A percentile compares a stretch with the other conserved stretches of the same genome.
Conservation (phyloP, 2,888 invertebrate genomes). For the Acleris sparsana region DNA sequence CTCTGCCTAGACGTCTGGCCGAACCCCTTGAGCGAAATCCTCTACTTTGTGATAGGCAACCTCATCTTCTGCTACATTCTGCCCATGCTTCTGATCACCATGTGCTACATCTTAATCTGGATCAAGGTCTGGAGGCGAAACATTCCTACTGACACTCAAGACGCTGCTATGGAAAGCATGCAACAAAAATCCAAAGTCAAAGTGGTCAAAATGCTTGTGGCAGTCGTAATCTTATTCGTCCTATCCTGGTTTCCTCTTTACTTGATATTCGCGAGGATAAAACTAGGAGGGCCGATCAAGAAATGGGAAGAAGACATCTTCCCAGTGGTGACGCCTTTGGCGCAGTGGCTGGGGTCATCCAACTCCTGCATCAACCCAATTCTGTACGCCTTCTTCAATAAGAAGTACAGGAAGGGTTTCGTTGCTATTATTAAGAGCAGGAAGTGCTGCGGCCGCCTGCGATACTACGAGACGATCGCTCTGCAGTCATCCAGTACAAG, state of each 20-base stretch:
- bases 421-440: conserved; percentile 93
- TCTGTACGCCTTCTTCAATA: conserved; percentile 97
- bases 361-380: conserved; percentile 98
- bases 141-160: conserved; percentile 95
- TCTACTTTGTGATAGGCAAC: conserved; percentile 95
- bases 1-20: conserved; percentile 95
- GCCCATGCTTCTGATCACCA: conserved; percentile 94
- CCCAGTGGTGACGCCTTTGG: conserved; percentile 92
- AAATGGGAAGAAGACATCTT: conserved; percentile 92
- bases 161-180: conserved; percentile 95
- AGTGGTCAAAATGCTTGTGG: conserved; percentile 96
- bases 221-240: conserved; percentile 96
- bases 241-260: conserved; percentile 97
- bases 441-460: conserved; percentile 92
- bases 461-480: conserved; percentile 94
- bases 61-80: conserved; percentile 95
- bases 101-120: conserved; percentile 96
- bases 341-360: conserved; percentile 96
- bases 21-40: conserved; percentile 89
- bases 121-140: conserved; percentile 94
- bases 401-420: conserved; percentile 95
- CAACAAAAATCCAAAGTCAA: conserved; percentile 97
- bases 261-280: conserved; percentile 93
- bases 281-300: conserved; percentile 89
- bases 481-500: conserved; percentile 93